Evolutionary conservation across 2,888 invertebrate genomes (phyloP), one percentile per base, ranked within the genome.

Genomic region (Sarcophaga variegata): DNA sequence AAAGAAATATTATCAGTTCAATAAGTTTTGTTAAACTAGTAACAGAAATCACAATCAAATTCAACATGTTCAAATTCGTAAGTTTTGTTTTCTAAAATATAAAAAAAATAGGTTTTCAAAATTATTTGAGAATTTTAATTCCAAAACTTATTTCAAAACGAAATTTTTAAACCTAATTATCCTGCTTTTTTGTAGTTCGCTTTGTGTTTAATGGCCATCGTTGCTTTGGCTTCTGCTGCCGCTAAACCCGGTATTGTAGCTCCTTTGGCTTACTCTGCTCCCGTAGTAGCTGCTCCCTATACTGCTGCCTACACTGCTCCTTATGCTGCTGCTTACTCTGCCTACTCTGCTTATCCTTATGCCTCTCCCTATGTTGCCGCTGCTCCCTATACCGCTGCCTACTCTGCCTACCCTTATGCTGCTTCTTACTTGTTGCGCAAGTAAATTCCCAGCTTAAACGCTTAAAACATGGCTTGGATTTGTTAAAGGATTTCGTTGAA

Each of bases 211-310:
- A 76, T 89, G 37, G 89, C 89, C 60, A n/a, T 90, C n/a, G 27
- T 90, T 69, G 90, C 90, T 22, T 83, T 85, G 75, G 89, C 79
- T n/a, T 87, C 88, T 54, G 90, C 90, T n/a, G 87, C 88, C 37
- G 90, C 90, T 83, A 90, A 90, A 47, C 90, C 90, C 20, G 89
- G 85, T 60, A 47, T 90, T 67, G 86, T 90, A 11, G 89, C 90
- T 37, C 89, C 89, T 37, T 49, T 90, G 74, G 86, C 89, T 5
- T 88, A 88, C 81, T 89, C 90, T 22, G 85, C 90, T 17, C 89
- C 90, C 69, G 71, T 88, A 20, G 88, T 90, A 20, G 87, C 86
- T 37, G 25, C 83, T 14, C 82, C 87, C 0, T 89, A 88, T 22
- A 82, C 88, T 1, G 78, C 89, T 10, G 87, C 81, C 20, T 85